phyloP scores from a whole-genome alignment of 2,113 vertebrate species.

The Leptocoma aspasia region DNA sequence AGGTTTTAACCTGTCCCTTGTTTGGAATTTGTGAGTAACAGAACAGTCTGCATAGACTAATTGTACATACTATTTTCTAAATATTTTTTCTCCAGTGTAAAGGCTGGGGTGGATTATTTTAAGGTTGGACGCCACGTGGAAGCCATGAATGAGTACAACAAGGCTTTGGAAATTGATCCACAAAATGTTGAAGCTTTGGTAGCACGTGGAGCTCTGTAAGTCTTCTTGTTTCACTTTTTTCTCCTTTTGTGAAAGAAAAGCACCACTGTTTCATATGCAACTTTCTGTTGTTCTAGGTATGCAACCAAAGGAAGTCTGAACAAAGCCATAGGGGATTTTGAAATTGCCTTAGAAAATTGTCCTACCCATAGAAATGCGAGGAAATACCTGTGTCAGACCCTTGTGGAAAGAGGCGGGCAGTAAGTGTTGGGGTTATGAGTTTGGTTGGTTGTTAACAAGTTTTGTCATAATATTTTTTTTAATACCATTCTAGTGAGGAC shows the following conservation, averaged over 20 bases:
- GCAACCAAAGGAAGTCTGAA: conserved; percentile 94
- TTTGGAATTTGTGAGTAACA: neutral
- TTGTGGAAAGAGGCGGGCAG: conserved; percentile 95
- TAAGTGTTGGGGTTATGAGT: conserved; percentile 68
- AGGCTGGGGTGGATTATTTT: conserved; percentile 93
- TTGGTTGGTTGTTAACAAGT: neutral
- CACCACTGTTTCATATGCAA: neutral
- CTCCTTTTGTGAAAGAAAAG: neutral
- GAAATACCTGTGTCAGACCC: conserved; percentile 96
- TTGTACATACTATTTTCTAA: neutral
- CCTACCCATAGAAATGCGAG: conserved; percentile 94
- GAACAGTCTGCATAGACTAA: neutral
- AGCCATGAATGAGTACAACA: conserved; percentile 98
- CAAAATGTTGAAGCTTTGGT: conserved; percentile 95
- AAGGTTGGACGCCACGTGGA: conserved; percentile 91
- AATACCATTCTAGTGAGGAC: neutral
- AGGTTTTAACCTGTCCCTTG: neutral
- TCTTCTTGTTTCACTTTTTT: neutral
- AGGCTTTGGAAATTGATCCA: conserved; percentile 92
- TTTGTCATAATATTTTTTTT: neutral
- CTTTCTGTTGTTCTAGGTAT: conserved; percentile 74
- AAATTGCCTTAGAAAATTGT: conserved; percentile 89
- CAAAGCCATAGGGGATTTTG: conserved; percentile 94
- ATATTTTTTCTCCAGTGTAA: conserved; percentile 78
- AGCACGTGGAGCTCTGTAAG: conserved; percentile 95